These are phyloP conservation scores for Sceloporus undulatus DNA, from an alignment of 2,113 vertebrate species.

Conservation along the genomic window DNA sequence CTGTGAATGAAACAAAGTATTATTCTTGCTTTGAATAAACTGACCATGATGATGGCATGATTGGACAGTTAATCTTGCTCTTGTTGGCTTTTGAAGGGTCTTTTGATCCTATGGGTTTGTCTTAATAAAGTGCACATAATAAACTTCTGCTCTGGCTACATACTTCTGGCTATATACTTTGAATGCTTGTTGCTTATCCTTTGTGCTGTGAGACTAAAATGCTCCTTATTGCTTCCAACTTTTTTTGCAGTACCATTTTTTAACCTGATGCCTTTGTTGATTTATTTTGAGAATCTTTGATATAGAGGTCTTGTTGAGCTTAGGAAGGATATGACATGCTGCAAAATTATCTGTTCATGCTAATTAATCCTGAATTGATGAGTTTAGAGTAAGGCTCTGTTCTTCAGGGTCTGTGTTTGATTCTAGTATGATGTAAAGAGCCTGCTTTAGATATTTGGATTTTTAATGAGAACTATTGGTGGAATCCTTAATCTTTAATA, in stretches of 20 bases:
- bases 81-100: neutral
- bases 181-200: neutral
- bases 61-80: neutral
- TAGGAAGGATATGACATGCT: neutral
- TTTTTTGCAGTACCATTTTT: constrained; percentile 15
- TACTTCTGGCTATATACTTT: neutral
- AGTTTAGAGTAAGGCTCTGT: neutral
- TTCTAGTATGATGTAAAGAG: neutral
- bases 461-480: neutral
- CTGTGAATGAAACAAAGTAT: neutral
- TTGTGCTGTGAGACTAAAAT: neutral
- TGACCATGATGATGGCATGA: neutral
- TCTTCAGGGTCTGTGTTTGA: neutral
- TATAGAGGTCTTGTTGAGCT: neutral
- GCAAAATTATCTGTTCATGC: neutral
- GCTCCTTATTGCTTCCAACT: constrained; percentile 13
- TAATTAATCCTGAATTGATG: neutral
- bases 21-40: neutral
- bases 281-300: neutral
- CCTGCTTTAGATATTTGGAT: neutral
- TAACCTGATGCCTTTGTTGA: constrained; percentile 31
- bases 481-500: neutral
- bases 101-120: neutral
- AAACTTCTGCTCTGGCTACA: neutral
- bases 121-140: neutral